Evolutionary conservation across 2,888 invertebrate species (phyloP), one percentile per base, ranked within the genome.

Genomic region (Odontothrips loti): DNA sequence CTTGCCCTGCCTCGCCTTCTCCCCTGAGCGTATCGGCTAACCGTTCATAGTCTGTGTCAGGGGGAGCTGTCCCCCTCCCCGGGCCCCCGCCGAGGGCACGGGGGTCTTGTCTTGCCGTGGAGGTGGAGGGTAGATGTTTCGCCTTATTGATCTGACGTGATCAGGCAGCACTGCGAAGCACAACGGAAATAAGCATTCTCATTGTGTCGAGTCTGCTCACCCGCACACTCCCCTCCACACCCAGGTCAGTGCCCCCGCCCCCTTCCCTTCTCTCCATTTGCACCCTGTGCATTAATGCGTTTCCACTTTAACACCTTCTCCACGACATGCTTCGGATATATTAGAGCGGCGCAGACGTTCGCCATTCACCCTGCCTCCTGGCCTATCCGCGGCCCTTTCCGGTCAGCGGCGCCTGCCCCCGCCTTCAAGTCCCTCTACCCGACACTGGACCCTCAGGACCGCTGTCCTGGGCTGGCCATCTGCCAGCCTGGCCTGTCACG

Each of bases 31-130:
- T 68, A 68, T 68, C 68, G 68, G 68, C 68, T 68, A 68, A 68
- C 4, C 68, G 68, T 23, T 68, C 68, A 51, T 51, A 68, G 68
- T 68, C 68, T 68, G 68, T 68, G 68, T 68, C 68, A 68, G 68
- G 68, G 23, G 68, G 68, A 1, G 68, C 68, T 68, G 68, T 68
- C 68, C 68, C 68, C 68, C 68, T 6, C 23, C 34, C 34, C 3
- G 6, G 34, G 34, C 34, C 34, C 34, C 34, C 34, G 34, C 34
- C 34, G 34, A 20, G 51, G 51, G 51, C 51, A 17, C 51, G 51
- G 51, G 51, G 51, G 15, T 51, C 51, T 12, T 12, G 51, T 20
- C 51, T 51, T 43, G 34, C 51, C 12, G 51, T 2, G 51, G 51
- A 20, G 51, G 51, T 2, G 51, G 51, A 20, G 51, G 51, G 51